A percentile compares a stretch with the other conserved stretches of the same genome.
phyloP scores from a whole-genome alignment of 1,140 invertebrate genomes.

The Muscidifurax raptorellus region DNA sequence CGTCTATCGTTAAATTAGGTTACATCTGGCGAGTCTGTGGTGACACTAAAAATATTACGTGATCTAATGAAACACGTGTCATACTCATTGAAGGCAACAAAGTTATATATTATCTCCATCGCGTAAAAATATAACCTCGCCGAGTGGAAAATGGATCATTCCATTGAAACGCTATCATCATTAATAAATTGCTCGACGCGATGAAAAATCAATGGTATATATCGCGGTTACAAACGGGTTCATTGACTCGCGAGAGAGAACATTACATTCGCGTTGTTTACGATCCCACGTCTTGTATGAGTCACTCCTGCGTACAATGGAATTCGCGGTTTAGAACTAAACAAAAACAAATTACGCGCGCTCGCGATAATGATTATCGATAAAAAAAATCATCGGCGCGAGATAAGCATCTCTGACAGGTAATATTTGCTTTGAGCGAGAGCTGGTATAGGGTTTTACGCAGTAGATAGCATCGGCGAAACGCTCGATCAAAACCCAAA shows the following conservation, averaged over 20 bases:
- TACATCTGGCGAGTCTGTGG: not conserved
- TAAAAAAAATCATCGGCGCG: not conserved
- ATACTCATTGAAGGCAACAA: not conserved
- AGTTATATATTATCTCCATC: not conserved
- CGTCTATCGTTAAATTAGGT: not conserved
- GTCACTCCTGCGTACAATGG: slow-evolving; percentile 27
- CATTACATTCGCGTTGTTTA: slow-evolving; percentile 24
- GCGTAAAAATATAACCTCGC: not conserved
- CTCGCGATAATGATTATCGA: slow-evolving; percentile 42
- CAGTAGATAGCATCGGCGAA: slow-evolving; percentile 4
- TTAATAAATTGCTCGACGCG: slow-evolving; percentile 4
- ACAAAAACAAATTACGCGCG: slow-evolving; percentile 19
- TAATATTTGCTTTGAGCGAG: slow-evolving; percentile 42
- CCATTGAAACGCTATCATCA: slow-evolving; percentile 2
- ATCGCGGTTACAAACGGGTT: slow-evolving; percentile 8
- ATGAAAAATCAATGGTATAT: slow-evolving; percentile 2
- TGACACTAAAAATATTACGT: too few relatives aligned
- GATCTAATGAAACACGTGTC: not conserved
- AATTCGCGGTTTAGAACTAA: slow-evolving; percentile 32
- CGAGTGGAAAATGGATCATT: not conserved
- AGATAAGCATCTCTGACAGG: slow-evolving; percentile 37
- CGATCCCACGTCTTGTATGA: not conserved
- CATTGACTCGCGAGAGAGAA: slow-evolving; percentile 11
- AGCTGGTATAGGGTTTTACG: slow-evolving; percentile 1
- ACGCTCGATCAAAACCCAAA: slow-evolving; percentile 12